phyloP scores from a whole-genome alignment of 2,888 invertebrate genomes.

The Eristalinus aeneus region DNA sequence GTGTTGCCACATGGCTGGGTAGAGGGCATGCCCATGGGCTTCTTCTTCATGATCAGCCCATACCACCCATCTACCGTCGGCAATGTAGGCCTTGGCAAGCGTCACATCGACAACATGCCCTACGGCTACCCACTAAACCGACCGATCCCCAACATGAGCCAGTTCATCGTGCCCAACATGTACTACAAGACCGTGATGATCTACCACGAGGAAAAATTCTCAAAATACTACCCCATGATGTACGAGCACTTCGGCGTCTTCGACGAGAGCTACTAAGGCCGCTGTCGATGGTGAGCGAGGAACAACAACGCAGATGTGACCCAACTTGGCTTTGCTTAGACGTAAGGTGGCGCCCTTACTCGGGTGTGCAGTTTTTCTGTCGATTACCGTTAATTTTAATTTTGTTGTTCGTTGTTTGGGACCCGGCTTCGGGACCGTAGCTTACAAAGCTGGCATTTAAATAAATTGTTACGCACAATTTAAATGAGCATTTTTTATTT shows the following conservation, averaged over 20 bases:
- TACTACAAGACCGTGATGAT: conserved; percentile 85
- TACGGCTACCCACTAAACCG: conserved; percentile 90
- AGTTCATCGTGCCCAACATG: conserved; percentile 86
- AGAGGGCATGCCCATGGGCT: conserved; percentile 85
- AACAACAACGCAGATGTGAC: neutral
- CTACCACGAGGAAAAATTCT: conserved; percentile 83
- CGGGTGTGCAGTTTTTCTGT: neutral
- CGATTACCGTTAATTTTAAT: neutral
- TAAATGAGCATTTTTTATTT: neutral
- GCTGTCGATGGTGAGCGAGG: neutral
- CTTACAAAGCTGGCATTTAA: conserved; percentile 3
- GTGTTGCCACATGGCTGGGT: conserved; percentile 86
- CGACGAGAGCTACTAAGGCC: conserved; percentile 74
- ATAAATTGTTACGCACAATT: conserved; percentile 42
- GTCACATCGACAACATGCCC: conserved; percentile 84
- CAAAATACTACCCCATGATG: conserved; percentile 73
- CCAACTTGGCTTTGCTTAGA: neutral
- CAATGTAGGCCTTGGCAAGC: conserved; percentile 82
- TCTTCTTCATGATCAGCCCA: conserved; percentile 85
- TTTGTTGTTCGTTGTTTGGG: conserved; percentile 3
- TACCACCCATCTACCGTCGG: conserved; percentile 81
- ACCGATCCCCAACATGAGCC: conserved; percentile 82
- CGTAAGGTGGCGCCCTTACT: neutral
- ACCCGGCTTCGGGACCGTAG: neutral
- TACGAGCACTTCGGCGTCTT: conserved; percentile 76